Base-by-base conservation (phyloP, 2,888 invertebrate species). In the Sycophila texana region DNA sequence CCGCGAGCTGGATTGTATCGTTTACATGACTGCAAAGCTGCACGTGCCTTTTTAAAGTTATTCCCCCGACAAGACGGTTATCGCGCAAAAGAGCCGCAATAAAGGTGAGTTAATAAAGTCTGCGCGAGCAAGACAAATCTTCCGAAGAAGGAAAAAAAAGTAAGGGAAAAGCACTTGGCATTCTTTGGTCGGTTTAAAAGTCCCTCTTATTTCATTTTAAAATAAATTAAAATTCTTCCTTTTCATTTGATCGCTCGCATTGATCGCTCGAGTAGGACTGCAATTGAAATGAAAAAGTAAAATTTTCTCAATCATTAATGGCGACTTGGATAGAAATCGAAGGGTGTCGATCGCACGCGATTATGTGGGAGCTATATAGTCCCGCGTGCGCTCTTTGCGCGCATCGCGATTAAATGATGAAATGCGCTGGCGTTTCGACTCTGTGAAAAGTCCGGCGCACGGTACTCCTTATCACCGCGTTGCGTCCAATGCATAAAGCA, bases 401-500 rank as follows among this genome's bases (percentile, higher is more conserved):
- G 60, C 71, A 51, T 66, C 74, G 57, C 82, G 83, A 83, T 82
- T 82, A 82, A 85, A 85, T 82, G 83, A 83, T 83, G 81, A 80
- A 84, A 83, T 80, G 81, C 78, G 79, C 16, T 39, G 74, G 68
- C 79, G 77, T 83, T 72, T 73, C 79, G 82, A 83, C 80, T 82
- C 73, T 73, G 65, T 77, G 73, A 79, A 79, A 79, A 79, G 79
- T 72, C 49, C 4, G 71, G 5, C n/a, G 57, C 49, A 18, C 26
- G 51, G 66, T 61, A 79, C 84, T 85, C 85, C 88, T 89, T 89
- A 89, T 89, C 89, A 84, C 84, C 79, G 39, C 66, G 83, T 79
- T 85, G 86, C 87, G 86, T 88, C 88, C 87, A 88, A 89, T 89
- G 87, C 88, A 89, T 90, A 88, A 89, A 89, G 89, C 88, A 89